phyloP scores from a whole-genome alignment of 2,888 invertebrate species.

The Nomada ruficornis region DNA sequence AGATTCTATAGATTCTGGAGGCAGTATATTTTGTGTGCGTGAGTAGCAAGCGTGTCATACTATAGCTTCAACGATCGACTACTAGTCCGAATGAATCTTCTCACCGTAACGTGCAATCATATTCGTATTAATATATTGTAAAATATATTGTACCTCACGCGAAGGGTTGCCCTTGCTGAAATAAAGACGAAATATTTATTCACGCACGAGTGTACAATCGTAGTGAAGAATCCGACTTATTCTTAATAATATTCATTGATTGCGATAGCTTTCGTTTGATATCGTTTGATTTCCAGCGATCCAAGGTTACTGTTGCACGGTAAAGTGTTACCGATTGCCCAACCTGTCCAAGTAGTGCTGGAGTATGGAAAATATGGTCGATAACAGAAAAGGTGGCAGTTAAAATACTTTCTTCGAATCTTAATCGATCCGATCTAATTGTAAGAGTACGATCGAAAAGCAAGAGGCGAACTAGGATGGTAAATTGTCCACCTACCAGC shows the following conservation, averaged over 20 bases:
- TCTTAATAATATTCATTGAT: too few relatives aligned
- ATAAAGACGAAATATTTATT: conserved; percentile 83
- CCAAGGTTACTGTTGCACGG: background rate
- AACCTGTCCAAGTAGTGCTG: too few relatives aligned
- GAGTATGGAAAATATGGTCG: too few relatives aligned
- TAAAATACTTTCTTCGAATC: too few relatives aligned
- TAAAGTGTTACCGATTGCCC: conserved; percentile 30
- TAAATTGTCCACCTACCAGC: conserved; percentile 18
- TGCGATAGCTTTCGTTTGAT: too few relatives aligned
- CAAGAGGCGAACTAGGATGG: background rate
- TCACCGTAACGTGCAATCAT: conserved; percentile 80
- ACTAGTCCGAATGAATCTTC: conserved; percentile 71
- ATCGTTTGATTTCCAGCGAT: too few relatives aligned
- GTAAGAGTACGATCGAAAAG: background rate
- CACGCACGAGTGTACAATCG: conserved; percentile 64
- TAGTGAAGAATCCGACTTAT: background rate
- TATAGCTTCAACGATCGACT: conserved; percentile 64
- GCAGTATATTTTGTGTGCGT: conserved; percentile 73
- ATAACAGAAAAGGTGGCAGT: too few relatives aligned
- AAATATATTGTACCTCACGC: conserved; percentile 82
- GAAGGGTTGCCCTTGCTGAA: conserved; percentile 71
- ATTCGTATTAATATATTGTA: conserved; percentile 77
- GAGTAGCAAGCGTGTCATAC: conserved; percentile 65
- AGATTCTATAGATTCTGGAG: conserved; percentile 50
- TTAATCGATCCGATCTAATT: too few relatives aligned